phyloP scores from a whole-genome alignment of 1,140 invertebrate species.

The Aplysia californica region DNA sequence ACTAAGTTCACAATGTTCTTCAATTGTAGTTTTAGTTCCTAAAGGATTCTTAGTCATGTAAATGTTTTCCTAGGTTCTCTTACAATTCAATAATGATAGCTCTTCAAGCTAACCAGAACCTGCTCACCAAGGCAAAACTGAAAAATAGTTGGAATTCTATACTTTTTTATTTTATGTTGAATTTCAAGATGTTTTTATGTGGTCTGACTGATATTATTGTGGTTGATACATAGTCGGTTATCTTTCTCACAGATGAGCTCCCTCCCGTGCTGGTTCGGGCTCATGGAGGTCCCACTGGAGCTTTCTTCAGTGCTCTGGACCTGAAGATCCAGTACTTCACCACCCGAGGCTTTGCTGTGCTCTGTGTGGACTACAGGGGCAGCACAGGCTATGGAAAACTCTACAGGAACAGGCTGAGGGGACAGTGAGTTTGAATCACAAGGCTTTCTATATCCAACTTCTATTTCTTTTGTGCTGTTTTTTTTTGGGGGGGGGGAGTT shows the following conservation, averaged over 20 bases:
- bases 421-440: conserved; percentile 51
- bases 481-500: too few species aligned
- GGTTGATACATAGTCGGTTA: too few species aligned
- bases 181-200: not conserved
- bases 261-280: conserved; percentile 65
- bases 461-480: too few species aligned
- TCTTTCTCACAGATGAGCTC: conserved; percentile 17
- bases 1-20: not conserved
- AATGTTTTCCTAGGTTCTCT: not conserved
- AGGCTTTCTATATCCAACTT: too few species aligned
- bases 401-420: conserved; percentile 59
- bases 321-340: conserved; percentile 68
- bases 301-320: conserved; percentile 48
- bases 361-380: conserved; percentile 68
- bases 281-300: conserved; percentile 66
- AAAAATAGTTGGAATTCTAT: not conserved
- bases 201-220: too few species aligned
- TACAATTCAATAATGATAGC: not conserved
- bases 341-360: conserved; percentile 65
- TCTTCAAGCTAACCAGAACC: not conserved
- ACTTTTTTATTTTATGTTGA: not conserved
- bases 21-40: too few species aligned
- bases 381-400: conserved; percentile 64
- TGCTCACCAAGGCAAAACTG: too few species aligned
- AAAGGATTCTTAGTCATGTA: not conserved